Conservation (phyloP, 37 sponge, comb jelly and placozoan species). For the Amphimedon queenslandica region DNA sequence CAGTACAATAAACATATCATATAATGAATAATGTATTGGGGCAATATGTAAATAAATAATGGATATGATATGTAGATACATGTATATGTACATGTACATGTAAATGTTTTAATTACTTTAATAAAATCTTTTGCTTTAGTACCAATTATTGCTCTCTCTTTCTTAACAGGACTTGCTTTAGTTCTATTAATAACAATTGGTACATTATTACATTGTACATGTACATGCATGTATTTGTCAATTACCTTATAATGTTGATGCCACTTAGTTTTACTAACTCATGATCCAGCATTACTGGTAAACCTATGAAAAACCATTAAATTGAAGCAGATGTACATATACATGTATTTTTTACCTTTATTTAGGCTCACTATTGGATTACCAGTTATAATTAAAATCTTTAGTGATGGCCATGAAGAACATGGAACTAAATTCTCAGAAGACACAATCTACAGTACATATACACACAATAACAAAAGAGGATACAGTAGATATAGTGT, state of each 20-base stretch:
- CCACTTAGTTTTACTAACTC: not conserved
- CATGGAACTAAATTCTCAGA: slow-evolving; percentile 56
- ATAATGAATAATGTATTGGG: not conserved
- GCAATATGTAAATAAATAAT: not conserved
- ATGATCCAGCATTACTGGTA: not conserved
- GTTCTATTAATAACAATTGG: slow-evolving; percentile 4
- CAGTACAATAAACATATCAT: not conserved
- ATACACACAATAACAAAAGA: no score
- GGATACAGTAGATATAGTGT: no score
- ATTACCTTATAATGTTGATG: slow-evolving; percentile 5
- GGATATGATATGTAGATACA: not conserved
- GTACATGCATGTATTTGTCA: not conserved
- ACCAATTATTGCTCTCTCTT: slow-evolving; percentile 17
- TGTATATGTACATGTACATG: not conserved
- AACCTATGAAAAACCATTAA: not conserved
- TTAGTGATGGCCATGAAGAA: slow-evolving; percentile 49
- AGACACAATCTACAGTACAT: slow-evolving; percentile 27
- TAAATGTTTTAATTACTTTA: slow-evolving; percentile 28
- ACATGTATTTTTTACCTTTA: slow-evolving; percentile 32
- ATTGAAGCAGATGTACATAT: not conserved
- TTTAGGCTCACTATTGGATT: slow-evolving; percentile 60
- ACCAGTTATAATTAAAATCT: slow-evolving; percentile 55
- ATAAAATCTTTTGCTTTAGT: slow-evolving; percentile 45
- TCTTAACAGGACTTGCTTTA: not conserved
- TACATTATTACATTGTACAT: not conserved